Conservation (phyloP, 2,888 invertebrate species). For the Neelides folsomi region DNA sequence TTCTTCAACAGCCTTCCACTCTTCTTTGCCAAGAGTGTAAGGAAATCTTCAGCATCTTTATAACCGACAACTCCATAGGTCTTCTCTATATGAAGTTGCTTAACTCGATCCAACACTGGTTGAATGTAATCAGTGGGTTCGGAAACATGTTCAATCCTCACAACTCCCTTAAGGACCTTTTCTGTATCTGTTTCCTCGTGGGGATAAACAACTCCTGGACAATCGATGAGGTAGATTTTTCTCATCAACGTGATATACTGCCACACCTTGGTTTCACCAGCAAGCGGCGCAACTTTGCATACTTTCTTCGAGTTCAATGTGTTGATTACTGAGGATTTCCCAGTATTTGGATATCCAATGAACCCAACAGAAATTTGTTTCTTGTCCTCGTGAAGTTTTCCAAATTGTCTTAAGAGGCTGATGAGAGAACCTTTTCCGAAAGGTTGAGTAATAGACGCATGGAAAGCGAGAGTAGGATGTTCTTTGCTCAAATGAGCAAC, state of each 20-base stretch:
- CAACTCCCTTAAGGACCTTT: constrained; percentile 85
- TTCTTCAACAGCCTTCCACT: constrained; percentile 85
- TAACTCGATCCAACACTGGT: constrained; percentile 71
- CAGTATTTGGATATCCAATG: constrained; percentile 97
- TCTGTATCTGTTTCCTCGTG: constrained; percentile 78
- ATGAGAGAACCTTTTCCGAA: constrained; percentile 97
- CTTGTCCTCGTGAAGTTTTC: constrained; percentile 85
- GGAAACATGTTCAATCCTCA: constrained; percentile 84
- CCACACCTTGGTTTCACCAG: constrained; percentile 97
- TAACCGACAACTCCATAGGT: constrained; percentile 79
- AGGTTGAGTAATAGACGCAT: constrained; percentile 95
- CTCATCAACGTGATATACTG: constrained; percentile 98
- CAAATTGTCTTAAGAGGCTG: constrained; percentile 86
- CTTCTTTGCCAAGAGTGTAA: constrained; percentile 75
- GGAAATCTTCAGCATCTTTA: constrained; percentile 69
- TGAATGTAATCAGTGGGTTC: constrained; percentile 90
- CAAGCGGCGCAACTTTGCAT: constrained; percentile 95
- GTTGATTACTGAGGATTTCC: constrained; percentile 97
- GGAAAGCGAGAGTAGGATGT: constrained; percentile 95
- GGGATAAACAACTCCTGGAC: constrained; percentile 96
- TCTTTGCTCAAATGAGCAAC: constrained; percentile 67
- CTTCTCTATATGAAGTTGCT: constrained; percentile 72
- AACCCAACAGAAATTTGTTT: constrained; percentile 98
- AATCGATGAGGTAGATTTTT: constrained; percentile 63
- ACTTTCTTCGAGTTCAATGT: constrained; percentile 91